Evolutionary conservation across 2,888 invertebrate genomes (phyloP).

Genomic region (Xiphydria camelus): DNA sequence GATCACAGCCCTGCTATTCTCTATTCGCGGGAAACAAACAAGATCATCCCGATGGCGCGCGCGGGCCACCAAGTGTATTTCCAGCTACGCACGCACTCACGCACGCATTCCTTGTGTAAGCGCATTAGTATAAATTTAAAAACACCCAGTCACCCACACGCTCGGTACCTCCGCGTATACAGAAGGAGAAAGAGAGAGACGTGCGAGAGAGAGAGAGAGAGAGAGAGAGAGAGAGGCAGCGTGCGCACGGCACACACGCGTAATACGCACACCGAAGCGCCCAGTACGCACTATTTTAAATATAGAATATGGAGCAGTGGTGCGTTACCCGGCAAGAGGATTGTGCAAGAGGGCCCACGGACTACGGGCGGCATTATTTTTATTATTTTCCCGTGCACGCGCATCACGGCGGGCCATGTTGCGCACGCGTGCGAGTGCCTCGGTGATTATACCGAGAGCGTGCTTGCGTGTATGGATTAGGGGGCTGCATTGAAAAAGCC

Average conservation of each 20-base stretch:
- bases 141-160: slow-evolving; percentile 32
- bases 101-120: slow-evolving; percentile 16
- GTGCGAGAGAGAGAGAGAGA: background rate
- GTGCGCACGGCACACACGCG: slow-evolving; percentile 27
- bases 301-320: slow-evolving; percentile 55
- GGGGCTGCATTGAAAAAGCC: too few species aligned
- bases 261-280: background rate
- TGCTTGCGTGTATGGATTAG: too few species aligned
- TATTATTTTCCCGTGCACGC: too few species aligned
- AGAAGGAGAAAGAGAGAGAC: background rate
- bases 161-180: slow-evolving; percentile 11
- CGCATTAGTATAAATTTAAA: slow-evolving; percentile 40
- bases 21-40: slow-evolving; percentile 40
- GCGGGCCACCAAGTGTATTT: slow-evolving; percentile 36
- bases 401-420: too few species aligned
- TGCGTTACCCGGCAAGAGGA: slow-evolving; percentile 30
- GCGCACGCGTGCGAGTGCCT: too few species aligned
- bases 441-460: too few species aligned
- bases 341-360: slow-evolving; percentile 18
- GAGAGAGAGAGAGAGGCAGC: background rate
- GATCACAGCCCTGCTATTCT: too few species aligned
- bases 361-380: slow-evolving; percentile 4
- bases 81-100: slow-evolving; percentile 17
- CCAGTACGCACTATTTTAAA: slow-evolving; percentile 39
- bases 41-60: slow-evolving; percentile 25